Evolutionary conservation across 2,113 vertebrate species (phyloP).

Genomic region (Nyctibius bracteatus): DNA sequence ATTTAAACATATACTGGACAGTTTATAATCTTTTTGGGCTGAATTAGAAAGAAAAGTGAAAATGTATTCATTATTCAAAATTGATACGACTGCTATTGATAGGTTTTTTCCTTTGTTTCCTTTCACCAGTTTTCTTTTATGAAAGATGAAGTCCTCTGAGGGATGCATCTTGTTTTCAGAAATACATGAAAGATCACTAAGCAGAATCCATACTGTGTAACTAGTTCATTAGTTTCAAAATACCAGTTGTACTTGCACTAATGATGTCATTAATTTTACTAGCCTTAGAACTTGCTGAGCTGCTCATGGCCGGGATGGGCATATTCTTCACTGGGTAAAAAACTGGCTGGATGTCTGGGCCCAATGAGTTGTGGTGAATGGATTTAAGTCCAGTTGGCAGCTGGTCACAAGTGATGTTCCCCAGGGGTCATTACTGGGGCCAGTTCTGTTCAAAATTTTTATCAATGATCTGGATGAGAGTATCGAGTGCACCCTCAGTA

Average conservation of each 20-base stretch:
- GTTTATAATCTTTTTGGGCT: neutral
- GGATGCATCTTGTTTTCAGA: neutral
- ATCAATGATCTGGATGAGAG: too few species aligned
- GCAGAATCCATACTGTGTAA: neutral
- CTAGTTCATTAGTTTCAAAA: neutral
- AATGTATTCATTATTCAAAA: neutral
- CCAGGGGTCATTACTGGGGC: too few species aligned
- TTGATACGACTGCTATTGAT: neutral
- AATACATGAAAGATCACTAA: neutral
- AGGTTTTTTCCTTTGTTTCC: neutral
- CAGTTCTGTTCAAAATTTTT: too few species aligned
- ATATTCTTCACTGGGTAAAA: too few species aligned
- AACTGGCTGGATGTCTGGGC: too few species aligned
- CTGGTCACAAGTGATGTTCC: too few species aligned
- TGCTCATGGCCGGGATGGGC: too few species aligned
- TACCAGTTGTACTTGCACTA: fast-evolving
- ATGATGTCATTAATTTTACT: neutral
- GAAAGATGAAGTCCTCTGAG: neutral
- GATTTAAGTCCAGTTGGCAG: too few species aligned
- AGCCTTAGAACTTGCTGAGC: neutral
- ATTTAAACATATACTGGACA: neutral
- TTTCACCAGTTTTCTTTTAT: neutral
- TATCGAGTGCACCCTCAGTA: too few species aligned
- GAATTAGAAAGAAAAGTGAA: neutral
- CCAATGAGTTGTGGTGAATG: too few species aligned